A percentile compares a stretch with the other conserved stretches of the same genome.
Evolutionary conservation across 2,113 vertebrate genomes (phyloP).

Genomic region (Toxotes chatareus): DNA sequence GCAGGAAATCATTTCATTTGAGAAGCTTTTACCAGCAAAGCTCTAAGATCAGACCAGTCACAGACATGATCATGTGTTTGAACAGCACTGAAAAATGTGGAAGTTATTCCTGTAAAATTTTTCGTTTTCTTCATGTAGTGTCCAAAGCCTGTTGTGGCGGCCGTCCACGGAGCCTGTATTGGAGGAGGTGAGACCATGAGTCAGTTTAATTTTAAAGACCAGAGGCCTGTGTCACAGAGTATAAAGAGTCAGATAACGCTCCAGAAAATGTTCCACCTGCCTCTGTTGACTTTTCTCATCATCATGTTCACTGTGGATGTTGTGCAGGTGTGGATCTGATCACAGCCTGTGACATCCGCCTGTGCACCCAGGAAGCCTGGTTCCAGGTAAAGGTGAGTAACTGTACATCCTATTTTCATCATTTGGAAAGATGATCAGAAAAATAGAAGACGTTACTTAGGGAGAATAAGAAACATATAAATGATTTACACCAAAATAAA

Average conservation of each 20-base stretch:
- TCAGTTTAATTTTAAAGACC: background rate
- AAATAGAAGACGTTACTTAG: background rate
- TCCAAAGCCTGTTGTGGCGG: constrained; percentile 90
- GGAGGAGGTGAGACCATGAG: constrained; percentile 85
- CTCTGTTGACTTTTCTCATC: no score
- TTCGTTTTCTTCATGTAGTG: constrained; percentile 80
- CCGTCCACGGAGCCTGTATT: constrained; percentile 88
- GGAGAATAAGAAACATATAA: background rate
- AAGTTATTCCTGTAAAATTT: background rate
- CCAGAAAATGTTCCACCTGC: no score
- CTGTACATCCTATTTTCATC: background rate
- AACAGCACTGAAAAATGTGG: background rate
- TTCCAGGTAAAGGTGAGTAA: constrained; percentile 90
- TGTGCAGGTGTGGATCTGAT: constrained; percentile 89
- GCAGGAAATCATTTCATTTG: background rate
- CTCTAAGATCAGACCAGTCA: background rate
- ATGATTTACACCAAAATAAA: background rate
- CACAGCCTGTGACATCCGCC: constrained; percentile 91
- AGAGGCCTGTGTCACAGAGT: background rate
- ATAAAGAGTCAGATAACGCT: no score
- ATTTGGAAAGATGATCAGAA: background rate
- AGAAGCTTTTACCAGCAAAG: no score
- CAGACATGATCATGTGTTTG: background rate
- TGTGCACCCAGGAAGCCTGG: constrained; percentile 90
- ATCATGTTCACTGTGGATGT: background rate